phyloP scores from a whole-genome alignment of 2,797 vertebrate species.

The Sebastes nivosus region DNA sequence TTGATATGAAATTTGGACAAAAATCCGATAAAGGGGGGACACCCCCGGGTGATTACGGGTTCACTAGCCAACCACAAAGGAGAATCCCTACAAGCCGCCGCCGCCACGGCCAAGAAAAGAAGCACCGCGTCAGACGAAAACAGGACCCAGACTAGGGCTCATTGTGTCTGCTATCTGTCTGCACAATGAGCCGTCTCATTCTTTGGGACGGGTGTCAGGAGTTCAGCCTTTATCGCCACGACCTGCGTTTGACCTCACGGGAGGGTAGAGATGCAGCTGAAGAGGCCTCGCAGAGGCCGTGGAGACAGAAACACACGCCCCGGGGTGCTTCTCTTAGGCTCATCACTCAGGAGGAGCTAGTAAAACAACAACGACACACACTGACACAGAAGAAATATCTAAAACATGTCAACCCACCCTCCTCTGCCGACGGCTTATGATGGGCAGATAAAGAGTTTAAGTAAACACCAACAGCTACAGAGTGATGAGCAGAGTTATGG shows the following conservation, averaged over 20 bases:
- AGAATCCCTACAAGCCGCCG: slow-evolving; percentile 45
- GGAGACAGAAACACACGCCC: slow-evolving; percentile 49
- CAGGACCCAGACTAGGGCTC: slow-evolving; percentile 51
- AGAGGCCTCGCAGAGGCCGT: slow-evolving; percentile 47
- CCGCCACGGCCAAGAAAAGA: slow-evolving; percentile 46
- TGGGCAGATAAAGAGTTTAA: slow-evolving; percentile 52
- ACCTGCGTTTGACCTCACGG: slow-evolving; percentile 73
- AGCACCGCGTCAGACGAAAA: slow-evolving; percentile 47
- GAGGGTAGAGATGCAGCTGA: slow-evolving; percentile 65
- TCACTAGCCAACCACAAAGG: slow-evolving; percentile 68
- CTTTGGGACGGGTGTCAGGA: slow-evolving; percentile 72
- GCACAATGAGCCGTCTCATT: slow-evolving; percentile 75
- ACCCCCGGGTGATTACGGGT: slow-evolving; percentile 52
- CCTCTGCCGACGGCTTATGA: background rate
- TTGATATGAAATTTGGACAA: slow-evolving; percentile 69
- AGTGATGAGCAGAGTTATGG: slow-evolving; percentile 2
- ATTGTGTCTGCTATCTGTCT: slow-evolving; percentile 77
- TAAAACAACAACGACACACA: slow-evolving; percentile 38
- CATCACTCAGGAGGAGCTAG: slow-evolving; percentile 51
- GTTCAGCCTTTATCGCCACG: slow-evolving; percentile 76
- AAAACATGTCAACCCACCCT: slow-evolving; percentile 23
- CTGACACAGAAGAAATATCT: slow-evolving; percentile 19
- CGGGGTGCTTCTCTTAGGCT: slow-evolving; percentile 50
- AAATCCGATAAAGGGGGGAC: slow-evolving; percentile 48
- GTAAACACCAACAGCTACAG: slow-evolving; percentile 35